Conservation (phyloP, 2,888 invertebrate species). For the Cataglyphis rosenhaueri region DNA sequence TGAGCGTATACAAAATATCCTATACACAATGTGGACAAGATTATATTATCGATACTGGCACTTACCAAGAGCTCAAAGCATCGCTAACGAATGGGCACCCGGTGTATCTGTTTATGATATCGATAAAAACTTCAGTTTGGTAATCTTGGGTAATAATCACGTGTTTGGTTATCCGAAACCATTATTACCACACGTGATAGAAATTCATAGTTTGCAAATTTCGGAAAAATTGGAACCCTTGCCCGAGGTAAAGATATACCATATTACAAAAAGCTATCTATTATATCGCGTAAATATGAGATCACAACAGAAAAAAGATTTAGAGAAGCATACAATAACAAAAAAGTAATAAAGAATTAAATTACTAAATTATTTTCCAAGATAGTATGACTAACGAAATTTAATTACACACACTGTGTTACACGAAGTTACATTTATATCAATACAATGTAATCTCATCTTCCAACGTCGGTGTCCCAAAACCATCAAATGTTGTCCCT, state of each 20-base stretch:
- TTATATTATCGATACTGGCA: constrained; percentile 80
- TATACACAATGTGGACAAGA: constrained; percentile 80
- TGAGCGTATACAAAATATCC: constrained; percentile 77
- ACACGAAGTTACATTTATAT: background rate
- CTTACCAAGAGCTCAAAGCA: constrained; percentile 77
- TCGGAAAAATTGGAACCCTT: constrained; percentile 66
- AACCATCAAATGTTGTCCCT: background rate
- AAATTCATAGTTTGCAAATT: constrained; percentile 82
- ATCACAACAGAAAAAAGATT: background rate
- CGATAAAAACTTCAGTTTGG: constrained; percentile 80
- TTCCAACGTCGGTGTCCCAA: background rate
- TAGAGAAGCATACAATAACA: background rate
- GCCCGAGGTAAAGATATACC: constrained; percentile 69
- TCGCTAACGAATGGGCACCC: constrained; percentile 76
- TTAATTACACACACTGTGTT: background rate
- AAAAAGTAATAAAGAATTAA: background rate
- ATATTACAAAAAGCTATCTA: background rate
- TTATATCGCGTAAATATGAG: background rate
- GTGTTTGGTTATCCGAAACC: constrained; percentile 82
- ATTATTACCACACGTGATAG: constrained; percentile 80
- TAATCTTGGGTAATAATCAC: constrained; percentile 82
- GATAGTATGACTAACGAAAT: background rate
- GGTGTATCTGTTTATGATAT: constrained; percentile 76
- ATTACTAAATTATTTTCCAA: background rate
- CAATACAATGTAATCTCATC: background rate